Conservation (phyloP, 2,888 invertebrate genomes). For the Celastrina argiolus region DNA sequence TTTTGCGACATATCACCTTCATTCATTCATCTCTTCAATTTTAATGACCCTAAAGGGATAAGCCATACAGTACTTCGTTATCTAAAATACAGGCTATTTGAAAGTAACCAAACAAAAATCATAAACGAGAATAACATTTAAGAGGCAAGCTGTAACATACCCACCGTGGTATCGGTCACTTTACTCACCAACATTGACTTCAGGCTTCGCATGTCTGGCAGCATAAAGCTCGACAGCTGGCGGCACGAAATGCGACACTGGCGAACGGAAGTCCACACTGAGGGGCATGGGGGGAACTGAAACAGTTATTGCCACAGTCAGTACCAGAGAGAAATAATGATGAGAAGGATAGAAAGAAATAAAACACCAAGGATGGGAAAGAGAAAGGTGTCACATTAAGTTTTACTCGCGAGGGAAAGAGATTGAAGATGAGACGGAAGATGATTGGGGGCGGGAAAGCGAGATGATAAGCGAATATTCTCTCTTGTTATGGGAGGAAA, state of each 20-base stretch:
- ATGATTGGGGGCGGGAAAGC: neutral
- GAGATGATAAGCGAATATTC: neutral
- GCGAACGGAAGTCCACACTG: conserved; percentile 64
- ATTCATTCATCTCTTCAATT: too few species aligned
- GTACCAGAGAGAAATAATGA: neutral
- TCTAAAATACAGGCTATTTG: too few species aligned
- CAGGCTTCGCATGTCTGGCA: conserved; percentile 45
- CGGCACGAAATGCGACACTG: conserved; percentile 67
- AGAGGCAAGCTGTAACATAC: neutral
- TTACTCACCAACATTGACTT: conserved; percentile 45
- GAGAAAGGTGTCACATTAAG: neutral
- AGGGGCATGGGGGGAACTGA: conserved; percentile 58
- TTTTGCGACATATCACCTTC: too few species aligned
- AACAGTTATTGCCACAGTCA: conserved; percentile 10
- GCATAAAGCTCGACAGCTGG: conserved; percentile 64
- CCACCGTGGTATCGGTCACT: neutral
- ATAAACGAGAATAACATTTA: too few species aligned
- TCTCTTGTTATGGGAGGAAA: neutral
- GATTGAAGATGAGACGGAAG: neutral
- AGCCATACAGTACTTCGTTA: too few species aligned
- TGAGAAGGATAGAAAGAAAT: neutral
- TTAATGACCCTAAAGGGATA: too few species aligned
- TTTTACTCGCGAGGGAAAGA: neutral
- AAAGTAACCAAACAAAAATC: too few species aligned
- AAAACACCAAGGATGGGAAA: neutral